Conservation (phyloP, 2,113 vertebrate species). For the Poicephalus gulielmi region DNA sequence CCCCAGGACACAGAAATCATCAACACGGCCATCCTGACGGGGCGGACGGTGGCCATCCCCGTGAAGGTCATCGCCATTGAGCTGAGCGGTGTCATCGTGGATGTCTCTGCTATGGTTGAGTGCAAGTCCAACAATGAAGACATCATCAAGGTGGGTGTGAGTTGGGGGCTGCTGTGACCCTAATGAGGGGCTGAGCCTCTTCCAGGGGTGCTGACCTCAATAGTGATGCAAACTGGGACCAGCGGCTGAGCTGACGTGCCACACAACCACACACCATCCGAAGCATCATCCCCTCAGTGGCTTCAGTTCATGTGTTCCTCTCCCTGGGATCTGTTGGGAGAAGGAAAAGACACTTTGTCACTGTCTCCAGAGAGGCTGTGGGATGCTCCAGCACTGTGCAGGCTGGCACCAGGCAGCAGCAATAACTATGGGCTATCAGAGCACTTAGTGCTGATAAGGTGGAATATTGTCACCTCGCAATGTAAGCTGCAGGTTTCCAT, state of each 20-base stretch:
- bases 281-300: not conserved
- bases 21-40: conserved; percentile 95
- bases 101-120: conserved; percentile 86
- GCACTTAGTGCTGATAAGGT: not conserved
- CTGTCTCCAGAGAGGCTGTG: accelerated
- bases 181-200: not conserved
- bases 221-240: accelerated
- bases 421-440: not conserved
- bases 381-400: accelerated
- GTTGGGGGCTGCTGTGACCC: not conserved
- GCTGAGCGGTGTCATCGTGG: conserved; percentile 85
- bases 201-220: not conserved
- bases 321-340: not conserved
- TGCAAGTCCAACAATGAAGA: conserved; percentile 96
- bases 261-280: not conserved
- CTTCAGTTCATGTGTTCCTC: not conserved
- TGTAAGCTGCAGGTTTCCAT: not conserved
- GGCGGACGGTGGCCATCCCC: conserved; percentile 93
- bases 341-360: not conserved
- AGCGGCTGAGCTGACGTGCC: not conserved
- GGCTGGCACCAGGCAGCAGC: not conserved
- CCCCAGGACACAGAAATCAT: conserved; percentile 95
- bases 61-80: conserved; percentile 97
- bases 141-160: conserved; percentile 89
- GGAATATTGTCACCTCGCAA: not conserved